These are phyloP conservation scores for Amiota mariae DNA, from an alignment of 2,888 invertebrate genomes.

Conservation along the genomic window DNA sequence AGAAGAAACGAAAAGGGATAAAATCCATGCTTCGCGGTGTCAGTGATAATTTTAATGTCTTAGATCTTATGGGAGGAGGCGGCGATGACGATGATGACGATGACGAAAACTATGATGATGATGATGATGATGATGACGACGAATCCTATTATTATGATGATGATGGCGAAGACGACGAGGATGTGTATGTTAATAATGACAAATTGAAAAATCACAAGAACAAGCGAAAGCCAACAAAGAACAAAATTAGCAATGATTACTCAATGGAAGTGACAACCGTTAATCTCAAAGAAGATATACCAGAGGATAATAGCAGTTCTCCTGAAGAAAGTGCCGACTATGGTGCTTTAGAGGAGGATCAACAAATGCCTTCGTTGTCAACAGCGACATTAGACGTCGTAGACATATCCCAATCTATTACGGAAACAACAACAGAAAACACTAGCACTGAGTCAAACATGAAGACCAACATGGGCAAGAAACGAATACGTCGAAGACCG, in stretches of 20 bases:
- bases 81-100: slow-evolving; percentile 48
- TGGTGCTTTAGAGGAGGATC: slow-evolving; percentile 54
- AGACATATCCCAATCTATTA: background rate
- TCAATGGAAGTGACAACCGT: background rate
- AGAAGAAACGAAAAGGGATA: slow-evolving; percentile 23
- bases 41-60: slow-evolving; percentile 47
- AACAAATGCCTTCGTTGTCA: background rate
- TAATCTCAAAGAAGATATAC: slow-evolving; percentile 41
- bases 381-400: slow-evolving; percentile 23
- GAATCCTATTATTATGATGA: slow-evolving; percentile 48
- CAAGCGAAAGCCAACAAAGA: background rate
- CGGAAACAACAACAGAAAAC: slow-evolving; percentile 2
- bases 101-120: slow-evolving; percentile 44
- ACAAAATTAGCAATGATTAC: background rate
- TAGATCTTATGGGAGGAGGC: slow-evolving; percentile 49
- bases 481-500: slow-evolving; percentile 61
- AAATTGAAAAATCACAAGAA: background rate
- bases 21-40: slow-evolving; percentile 23
- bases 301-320: slow-evolving; percentile 52
- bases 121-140: no score
- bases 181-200: background rate
- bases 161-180: background rate
- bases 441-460: slow-evolving; percentile 6
- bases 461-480: slow-evolving; percentile 42
- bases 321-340: slow-evolving; percentile 59